These are phyloP conservation scores for Lepetodrilus schrolli DNA, from an alignment of 2,888 invertebrate species.

Conservation along the genomic window DNA sequence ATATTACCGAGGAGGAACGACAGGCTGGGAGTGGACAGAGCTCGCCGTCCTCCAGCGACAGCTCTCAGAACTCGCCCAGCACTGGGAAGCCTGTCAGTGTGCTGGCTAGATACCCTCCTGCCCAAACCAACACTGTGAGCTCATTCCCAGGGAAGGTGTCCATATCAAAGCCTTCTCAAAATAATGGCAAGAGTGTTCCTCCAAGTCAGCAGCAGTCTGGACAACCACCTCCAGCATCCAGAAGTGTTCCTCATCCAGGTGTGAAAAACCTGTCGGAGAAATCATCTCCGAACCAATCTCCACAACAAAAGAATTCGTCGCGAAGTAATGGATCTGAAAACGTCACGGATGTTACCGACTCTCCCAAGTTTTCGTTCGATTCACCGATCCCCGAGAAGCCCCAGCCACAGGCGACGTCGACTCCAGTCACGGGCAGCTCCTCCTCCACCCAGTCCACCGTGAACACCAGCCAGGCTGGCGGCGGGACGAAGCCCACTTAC, in stretches of 20 bases:
- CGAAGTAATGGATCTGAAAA: conserved; percentile 13
- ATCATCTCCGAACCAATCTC: not conserved
- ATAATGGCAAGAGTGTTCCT: not conserved
- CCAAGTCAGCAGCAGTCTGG: not conserved
- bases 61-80: conserved; percentile 40
- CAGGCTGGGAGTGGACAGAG: conserved; percentile 72
- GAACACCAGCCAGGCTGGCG: conserved; percentile 43
- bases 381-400: conserved; percentile 12
- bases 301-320: not conserved
- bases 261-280: not conserved
- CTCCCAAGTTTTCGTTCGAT: conserved; percentile 19
- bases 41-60: conserved; percentile 69
- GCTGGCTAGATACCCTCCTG: not conserved
- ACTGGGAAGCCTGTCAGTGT: not conserved
- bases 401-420: conserved; percentile 27
- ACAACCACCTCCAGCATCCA: not conserved
- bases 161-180: not conserved
- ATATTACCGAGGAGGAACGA: conserved; percentile 61
- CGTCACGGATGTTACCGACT: conserved; percentile 22
- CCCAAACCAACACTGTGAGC: not conserved
- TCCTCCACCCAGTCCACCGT: not conserved
- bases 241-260: not conserved
- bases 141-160: not conserved
- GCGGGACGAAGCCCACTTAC: conserved; percentile 46
- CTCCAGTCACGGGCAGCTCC: conserved; percentile 19